Evolutionary conservation across 30 jellyfish, hydroid and myxozoan species (phyloP), one percentile per base, ranked within the genome.

Genomic region (Turritopsis dohrnii): DNA sequence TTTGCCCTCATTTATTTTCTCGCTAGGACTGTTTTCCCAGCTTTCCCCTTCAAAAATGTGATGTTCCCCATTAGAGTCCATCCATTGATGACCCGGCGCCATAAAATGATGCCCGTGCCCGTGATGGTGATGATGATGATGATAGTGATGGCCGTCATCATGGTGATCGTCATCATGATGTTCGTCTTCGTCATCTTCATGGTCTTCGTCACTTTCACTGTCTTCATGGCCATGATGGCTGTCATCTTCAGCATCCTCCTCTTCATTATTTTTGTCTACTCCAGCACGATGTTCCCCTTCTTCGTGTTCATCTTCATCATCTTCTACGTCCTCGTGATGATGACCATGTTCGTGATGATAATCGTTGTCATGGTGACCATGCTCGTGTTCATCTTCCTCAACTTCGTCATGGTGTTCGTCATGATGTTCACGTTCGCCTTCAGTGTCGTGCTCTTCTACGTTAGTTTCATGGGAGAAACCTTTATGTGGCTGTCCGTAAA

Each of bases 311-410:
- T 28, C 85, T 29, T 77, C 85, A 4, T 60, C 30, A 17, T 77
- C 85, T 77, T 77, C 85, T 28, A 21, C 72, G 28, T 77, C 41
- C 9, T 75, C 83, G 66, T 75, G 69, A 22, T 29, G 83, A 69
- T 69, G 13, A n/a, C 25, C 60, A n/a, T 52, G 84, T 23, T 53
- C 87, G 81, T 80, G 31, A 25, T 80, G 76, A 52, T n/a, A 52
- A 9, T 79, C 86, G 19, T 53, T 52, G 31, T 79, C 86, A 16
- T 79, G 73, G 21, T 79, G 17, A 8, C 52, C 23, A 72, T 72
- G 81, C 21, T 72, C 30, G 0, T 72, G 18, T 3, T n/a, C 66
- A 0, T 75, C 66, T 69, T 23, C 77, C 13, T 69, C 77, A 16
- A 7, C 30, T 24, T 21, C 28, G 23, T 80, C 87, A 18, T 31